Conservation (phyloP, 2,113 vertebrate species). For the Haemorhous mexicanus region DNA sequence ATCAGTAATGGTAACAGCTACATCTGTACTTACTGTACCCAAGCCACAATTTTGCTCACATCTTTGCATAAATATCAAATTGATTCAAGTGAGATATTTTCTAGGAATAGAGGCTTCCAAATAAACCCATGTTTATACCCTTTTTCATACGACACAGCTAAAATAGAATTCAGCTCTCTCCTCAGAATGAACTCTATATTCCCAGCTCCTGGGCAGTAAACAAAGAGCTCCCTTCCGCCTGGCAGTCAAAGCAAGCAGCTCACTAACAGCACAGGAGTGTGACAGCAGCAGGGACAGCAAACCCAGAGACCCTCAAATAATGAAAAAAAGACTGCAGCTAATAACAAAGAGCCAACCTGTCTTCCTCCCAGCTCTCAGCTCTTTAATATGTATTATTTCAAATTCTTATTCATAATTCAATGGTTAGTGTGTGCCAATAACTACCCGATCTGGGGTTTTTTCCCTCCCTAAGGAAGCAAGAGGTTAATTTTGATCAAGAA, state of each 20-base stretch:
- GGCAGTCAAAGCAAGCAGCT: neutral
- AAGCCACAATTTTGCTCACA: neutral
- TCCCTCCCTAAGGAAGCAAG: neutral
- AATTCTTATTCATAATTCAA: slow-evolving; percentile 16
- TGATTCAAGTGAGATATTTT: slow-evolving; percentile 20
- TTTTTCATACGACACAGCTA: neutral
- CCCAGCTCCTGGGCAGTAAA: neutral
- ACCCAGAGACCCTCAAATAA: neutral
- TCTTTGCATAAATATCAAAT: slow-evolving; percentile 3
- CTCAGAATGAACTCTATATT: slow-evolving; percentile 1
- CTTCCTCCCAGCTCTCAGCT: neutral
- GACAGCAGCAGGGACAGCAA: slow-evolving; percentile 9
- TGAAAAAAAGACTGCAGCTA: slow-evolving; percentile 3
- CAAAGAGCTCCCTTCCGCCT: slow-evolving; percentile 23
- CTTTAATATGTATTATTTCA: neutral
- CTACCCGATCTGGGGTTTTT: neutral
- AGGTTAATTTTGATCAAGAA: slow-evolving; percentile 19
- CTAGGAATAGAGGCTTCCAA: neutral
- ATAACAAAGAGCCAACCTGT: neutral
- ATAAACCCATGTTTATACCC: neutral
- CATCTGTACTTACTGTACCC: neutral
- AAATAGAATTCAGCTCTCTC: slow-evolving; percentile 25
- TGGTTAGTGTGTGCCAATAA: neutral
- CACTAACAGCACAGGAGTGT: neutral
- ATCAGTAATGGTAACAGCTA: neutral